phyloP scores from a whole-genome alignment of 2,113 vertebrate genomes.

The Anguilla japonica region DNA sequence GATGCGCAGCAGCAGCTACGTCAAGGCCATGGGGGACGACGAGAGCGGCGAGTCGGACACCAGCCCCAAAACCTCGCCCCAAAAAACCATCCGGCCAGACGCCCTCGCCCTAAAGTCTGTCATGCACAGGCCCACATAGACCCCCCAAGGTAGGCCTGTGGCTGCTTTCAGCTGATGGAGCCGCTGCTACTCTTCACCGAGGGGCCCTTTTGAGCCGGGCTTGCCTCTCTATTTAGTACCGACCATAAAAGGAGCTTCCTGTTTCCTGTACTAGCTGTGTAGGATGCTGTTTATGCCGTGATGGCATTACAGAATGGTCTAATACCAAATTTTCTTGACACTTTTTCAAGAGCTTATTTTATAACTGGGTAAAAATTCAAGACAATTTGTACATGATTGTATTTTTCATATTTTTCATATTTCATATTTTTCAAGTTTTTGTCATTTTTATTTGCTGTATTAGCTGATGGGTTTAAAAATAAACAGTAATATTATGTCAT shows the following conservation, averaged over 20 bases:
- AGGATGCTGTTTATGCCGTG: not conserved
- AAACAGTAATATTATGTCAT: too few relatives aligned
- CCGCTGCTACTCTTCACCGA: slow-evolving; percentile 31
- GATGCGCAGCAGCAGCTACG: slow-evolving; percentile 97
- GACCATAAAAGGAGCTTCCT: not conserved
- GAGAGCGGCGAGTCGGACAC: slow-evolving; percentile 94
- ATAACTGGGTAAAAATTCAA: not conserved
- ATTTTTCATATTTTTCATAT: not conserved
- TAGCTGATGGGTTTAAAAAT: not conserved
- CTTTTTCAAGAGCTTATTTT: not conserved
- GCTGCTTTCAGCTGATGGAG: not conserved
- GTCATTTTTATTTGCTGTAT: not conserved
- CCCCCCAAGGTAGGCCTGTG: slow-evolving; percentile 81
- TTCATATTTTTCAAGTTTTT: not conserved
- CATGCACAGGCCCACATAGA: slow-evolving; percentile 86
- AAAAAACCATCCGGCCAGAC: slow-evolving; percentile 78
- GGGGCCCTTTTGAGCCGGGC: not conserved
- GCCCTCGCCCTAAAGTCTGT: slow-evolving; percentile 86
- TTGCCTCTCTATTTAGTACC: not conserved
- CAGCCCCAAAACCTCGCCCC: slow-evolving; percentile 90
- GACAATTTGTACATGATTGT: not conserved
- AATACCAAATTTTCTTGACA: not conserved
- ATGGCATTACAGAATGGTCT: not conserved
- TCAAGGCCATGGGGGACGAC: slow-evolving; percentile 98
- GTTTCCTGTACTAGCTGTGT: not conserved